Conservation (phyloP, 1,140 invertebrate genomes). For the Drosophila nasuta region DNA sequence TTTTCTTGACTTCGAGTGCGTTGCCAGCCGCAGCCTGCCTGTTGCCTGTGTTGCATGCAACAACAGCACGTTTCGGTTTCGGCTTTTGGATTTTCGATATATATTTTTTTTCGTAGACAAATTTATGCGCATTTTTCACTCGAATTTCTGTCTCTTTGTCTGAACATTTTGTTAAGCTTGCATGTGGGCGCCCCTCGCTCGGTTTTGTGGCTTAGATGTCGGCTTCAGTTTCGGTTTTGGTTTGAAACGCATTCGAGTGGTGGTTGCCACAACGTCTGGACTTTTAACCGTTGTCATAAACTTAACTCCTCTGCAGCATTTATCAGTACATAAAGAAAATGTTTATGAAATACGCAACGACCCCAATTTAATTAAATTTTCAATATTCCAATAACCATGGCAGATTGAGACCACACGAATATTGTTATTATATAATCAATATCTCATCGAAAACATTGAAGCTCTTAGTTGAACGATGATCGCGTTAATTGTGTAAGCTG, state of each 20-base stretch:
- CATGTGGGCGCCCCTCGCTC: conserved; percentile 57
- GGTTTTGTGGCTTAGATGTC: conserved; percentile 11
- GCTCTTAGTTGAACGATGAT: conserved; percentile 20
- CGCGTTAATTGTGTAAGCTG: conserved; percentile 39
- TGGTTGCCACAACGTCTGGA: conserved; percentile 55
- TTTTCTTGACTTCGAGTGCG: conserved; percentile 58
- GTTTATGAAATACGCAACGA: conserved; percentile 32
- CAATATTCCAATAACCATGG: conserved; percentile 36
- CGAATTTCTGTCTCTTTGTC: conserved; percentile 27
- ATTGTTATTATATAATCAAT: conserved; percentile 57
- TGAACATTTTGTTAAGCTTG: conserved; percentile 5
- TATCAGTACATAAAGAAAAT: conserved; percentile 75
- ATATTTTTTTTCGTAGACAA: conserved; percentile 14
- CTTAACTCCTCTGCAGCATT: conserved; percentile 78
- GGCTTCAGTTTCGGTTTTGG: conserved; percentile 17
- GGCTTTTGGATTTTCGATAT: conserved; percentile 8
- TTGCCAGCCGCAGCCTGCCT: conserved; percentile 38
- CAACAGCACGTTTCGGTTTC: conserved; percentile 11
- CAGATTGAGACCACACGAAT: conserved; percentile 51
- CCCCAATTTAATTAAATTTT: conserved; percentile 56
- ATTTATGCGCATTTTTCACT: conserved; percentile 54
- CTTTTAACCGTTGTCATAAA: conserved; percentile 43
- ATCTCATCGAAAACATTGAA: conserved; percentile 32
- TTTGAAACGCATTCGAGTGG: conserved; percentile 62
- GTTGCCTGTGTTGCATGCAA: conserved; percentile 36